A percentile compares a stretch with the other conserved stretches of the same genome.
Evolutionary conservation across 2,797 vertebrate species (phyloP).

Genomic region (Sebastes variabilis): DNA sequence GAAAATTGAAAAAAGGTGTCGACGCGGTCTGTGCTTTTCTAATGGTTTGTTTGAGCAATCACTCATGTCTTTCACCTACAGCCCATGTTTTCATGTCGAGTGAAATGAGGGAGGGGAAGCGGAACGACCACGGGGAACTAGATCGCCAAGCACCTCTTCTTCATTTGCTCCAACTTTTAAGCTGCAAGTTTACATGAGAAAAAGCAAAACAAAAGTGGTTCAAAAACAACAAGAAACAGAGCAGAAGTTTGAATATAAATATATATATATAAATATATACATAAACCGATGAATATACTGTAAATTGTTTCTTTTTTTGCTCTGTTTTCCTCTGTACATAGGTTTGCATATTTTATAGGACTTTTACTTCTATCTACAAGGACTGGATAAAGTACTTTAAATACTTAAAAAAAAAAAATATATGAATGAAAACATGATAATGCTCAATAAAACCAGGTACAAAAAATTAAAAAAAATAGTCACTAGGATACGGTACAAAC

Average conservation of each 20-base stretch:
- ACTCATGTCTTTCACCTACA: slow-evolving; percentile 29
- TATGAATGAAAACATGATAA: slow-evolving; percentile 88
- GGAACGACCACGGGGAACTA: slow-evolving; percentile 20
- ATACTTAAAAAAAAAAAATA: slow-evolving; percentile 80
- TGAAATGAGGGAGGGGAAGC: slow-evolving; percentile 32
- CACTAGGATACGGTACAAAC: slow-evolving; percentile 76
- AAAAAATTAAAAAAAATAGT: slow-evolving; percentile 67
- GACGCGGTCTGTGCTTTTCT: slow-evolving; percentile 35
- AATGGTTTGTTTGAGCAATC: slow-evolving; percentile 53
- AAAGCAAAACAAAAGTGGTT: slow-evolving; percentile 79
- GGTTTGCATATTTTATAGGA: slow-evolving; percentile 99
- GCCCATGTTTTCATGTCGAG: slow-evolving; percentile 35
- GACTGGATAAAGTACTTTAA: slow-evolving; percentile 90
- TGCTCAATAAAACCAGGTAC: slow-evolving; percentile 91
- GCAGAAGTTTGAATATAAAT: slow-evolving; percentile 86
- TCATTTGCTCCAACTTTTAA: slow-evolving; percentile 78
- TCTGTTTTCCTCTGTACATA: slow-evolving; percentile 99
- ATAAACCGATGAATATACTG: slow-evolving; percentile 88
- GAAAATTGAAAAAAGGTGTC: slow-evolving; percentile 40
- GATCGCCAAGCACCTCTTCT: slow-evolving; percentile 55
- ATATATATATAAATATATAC: slow-evolving; percentile 93
- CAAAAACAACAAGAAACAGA: slow-evolving; percentile 82
- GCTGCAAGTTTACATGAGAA: slow-evolving; percentile 97
- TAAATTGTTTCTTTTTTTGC: slow-evolving; percentile 90
- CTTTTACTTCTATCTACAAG: slow-evolving; percentile 99